A percentile compares a stretch with the other conserved stretches of the same genome.
These are phyloP conservation scores for Austrolebias charrua DNA, from an alignment of 2,797 vertebrate species.

Conservation along the genomic window DNA sequence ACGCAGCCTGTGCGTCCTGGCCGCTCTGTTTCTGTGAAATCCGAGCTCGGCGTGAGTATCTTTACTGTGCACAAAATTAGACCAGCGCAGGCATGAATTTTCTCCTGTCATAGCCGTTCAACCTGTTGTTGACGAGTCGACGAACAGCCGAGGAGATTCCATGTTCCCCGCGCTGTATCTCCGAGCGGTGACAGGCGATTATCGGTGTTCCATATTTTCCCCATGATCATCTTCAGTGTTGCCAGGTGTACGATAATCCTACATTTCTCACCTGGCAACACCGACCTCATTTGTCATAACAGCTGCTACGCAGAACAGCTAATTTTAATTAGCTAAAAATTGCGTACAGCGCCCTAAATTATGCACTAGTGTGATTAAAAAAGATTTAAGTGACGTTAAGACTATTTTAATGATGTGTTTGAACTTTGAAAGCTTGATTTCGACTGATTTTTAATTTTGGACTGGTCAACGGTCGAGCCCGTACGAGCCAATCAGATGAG, in stretches of 20 bases:
- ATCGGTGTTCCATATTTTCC: conserved; percentile 11
- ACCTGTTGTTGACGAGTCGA: conserved; percentile 9
- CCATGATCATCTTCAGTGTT: conserved; percentile 7
- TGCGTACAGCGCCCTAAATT: not conserved
- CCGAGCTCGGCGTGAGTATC: conserved; percentile 70
- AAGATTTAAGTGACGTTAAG: no score
- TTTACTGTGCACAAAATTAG: conserved; percentile 61
- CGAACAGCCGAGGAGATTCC: conserved; percentile 26
- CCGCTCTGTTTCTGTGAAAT: conserved; percentile 55
- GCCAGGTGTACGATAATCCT: no score
- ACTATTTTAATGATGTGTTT: no score
- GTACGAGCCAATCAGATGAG: conserved; percentile 44
- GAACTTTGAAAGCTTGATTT: not conserved
- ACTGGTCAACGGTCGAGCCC: not conserved
- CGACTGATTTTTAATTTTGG: conserved; percentile 26
- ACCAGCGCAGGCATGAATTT: conserved; percentile 20
- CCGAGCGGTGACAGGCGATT: conserved; percentile 36
- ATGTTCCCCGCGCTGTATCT: not conserved
- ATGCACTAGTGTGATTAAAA: no score
- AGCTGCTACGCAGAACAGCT: not conserved
- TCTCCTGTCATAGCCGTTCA: conserved; percentile 4
- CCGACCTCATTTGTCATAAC: not conserved
- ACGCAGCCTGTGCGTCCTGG: conserved; percentile 18
- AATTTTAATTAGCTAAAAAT: not conserved
- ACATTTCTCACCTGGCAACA: no score